These are phyloP conservation scores for Trichogramma dendrolimi DNA, from an alignment of 2,888 invertebrate genomes.

Conservation along the genomic window DNA sequence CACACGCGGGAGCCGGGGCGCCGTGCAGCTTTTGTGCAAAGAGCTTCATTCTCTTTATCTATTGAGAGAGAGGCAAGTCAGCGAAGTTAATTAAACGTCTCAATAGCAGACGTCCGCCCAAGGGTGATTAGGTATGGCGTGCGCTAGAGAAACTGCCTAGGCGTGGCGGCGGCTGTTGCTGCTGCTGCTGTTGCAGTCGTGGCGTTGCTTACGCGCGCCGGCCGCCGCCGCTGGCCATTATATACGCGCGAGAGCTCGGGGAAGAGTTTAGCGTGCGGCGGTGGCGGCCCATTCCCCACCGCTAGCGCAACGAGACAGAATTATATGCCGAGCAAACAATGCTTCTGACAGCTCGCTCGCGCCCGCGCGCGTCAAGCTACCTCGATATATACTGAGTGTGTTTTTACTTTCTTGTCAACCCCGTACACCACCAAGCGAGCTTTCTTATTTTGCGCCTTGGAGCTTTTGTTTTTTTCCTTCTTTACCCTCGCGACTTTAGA, in stretches of 20 bases:
- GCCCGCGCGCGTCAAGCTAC: conserved; percentile 28
- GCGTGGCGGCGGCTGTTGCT: conserved; percentile 35
- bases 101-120: conserved; percentile 48
- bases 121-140: conserved; percentile 48
- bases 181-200: conserved; percentile 34
- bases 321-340: conserved; percentile 39
- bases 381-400: too few species aligned
- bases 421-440: too few species aligned
- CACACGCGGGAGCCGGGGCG: not conserved
- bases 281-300: conserved; percentile 3
- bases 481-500: too few species aligned
- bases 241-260: conserved; percentile 19
- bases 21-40: conserved; percentile 6
- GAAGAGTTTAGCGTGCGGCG: conserved; percentile 17
- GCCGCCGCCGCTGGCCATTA: conserved; percentile 12
- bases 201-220: conserved; percentile 39
- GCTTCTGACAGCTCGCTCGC: conserved; percentile 46
- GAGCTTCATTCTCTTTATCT: conserved; percentile 14
- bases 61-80: conserved; percentile 30
- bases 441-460: too few species aligned
- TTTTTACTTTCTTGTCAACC: too few species aligned
- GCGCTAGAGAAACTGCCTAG: conserved; percentile 27
- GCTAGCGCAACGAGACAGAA: conserved; percentile 23
- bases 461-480: too few species aligned
- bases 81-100: conserved; percentile 51